These are phyloP conservation scores for Psilopogon haemacephalus DNA, from an alignment of 2,113 vertebrate species.

Conservation along the genomic window DNA sequence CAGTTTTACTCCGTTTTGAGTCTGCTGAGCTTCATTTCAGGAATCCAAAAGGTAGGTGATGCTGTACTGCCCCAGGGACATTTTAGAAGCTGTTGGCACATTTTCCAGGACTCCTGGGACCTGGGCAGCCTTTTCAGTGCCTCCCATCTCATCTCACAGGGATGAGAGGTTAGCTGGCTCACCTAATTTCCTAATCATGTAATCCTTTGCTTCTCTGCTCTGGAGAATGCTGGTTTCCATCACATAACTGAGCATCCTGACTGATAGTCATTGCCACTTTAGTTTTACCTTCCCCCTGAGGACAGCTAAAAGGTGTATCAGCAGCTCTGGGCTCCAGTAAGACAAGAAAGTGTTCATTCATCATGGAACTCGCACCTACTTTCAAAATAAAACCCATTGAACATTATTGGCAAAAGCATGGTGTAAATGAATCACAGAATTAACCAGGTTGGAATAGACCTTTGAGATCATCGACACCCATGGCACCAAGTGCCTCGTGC, in stretches of 20 bases:
- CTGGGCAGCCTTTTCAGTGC: neutral
- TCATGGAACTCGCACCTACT: neutral
- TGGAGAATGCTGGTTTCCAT: neutral
- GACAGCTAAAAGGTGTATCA: no score
- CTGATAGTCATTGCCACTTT: no score
- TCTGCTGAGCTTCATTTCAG: neutral
- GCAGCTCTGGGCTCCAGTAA: no score
- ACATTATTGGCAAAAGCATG: neutral
- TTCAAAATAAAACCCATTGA: conserved; percentile 1
- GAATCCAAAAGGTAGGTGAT: neutral
- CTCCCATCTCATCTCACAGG: neutral
- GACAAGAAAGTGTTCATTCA: neutral
- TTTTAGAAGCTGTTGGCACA: neutral
- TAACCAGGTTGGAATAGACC: no score
- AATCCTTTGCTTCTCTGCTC: neutral
- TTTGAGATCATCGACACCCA: no score
- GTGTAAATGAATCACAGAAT: neutral
- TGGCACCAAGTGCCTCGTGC: no score
- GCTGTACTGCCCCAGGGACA: neutral
- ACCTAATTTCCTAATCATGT: neutral
- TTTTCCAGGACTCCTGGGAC: neutral
- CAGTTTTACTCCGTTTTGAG: neutral
- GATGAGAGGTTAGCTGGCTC: neutral
- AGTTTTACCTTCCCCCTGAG: no score
- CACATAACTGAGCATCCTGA: no score